Conservation (phyloP, 2,888 invertebrate species). For the Macrophya alboannulata region DNA sequence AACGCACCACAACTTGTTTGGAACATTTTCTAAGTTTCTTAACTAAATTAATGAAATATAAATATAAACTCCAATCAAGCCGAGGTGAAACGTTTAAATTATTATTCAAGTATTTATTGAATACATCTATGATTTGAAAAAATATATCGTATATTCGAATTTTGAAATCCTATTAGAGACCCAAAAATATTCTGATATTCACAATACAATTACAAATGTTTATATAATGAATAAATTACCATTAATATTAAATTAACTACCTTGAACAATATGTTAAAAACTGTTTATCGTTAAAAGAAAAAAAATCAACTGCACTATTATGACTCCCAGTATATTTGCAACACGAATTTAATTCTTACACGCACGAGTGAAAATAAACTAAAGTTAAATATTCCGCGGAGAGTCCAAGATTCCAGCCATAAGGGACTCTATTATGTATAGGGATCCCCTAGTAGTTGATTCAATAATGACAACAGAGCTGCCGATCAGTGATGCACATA, state of each 20-base stretch:
- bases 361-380: not conserved
- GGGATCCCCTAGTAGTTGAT: not conserved
- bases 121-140: not conserved
- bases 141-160: not conserved
- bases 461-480: not conserved
- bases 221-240: not conserved
- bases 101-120: not conserved
- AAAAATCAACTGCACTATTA: not conserved
- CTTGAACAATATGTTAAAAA: not conserved
- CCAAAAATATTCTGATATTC: not conserved
- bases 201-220: not conserved
- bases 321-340: not conserved
- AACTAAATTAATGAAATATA: not conserved
- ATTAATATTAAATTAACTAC: not conserved
- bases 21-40: slow-evolving; percentile 1
- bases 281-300: not conserved
- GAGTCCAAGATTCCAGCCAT: not conserved
- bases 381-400: not conserved
- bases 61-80: not conserved
- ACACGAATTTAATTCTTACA: not conserved
- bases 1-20: not conserved
- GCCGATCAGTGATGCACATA: not conserved
- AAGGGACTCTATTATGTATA: not conserved
- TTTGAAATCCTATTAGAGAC: not conserved
- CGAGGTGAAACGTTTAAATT: not conserved